Conservation (phyloP, 1,140 invertebrate species). For the Drosophila insularis region DNA sequence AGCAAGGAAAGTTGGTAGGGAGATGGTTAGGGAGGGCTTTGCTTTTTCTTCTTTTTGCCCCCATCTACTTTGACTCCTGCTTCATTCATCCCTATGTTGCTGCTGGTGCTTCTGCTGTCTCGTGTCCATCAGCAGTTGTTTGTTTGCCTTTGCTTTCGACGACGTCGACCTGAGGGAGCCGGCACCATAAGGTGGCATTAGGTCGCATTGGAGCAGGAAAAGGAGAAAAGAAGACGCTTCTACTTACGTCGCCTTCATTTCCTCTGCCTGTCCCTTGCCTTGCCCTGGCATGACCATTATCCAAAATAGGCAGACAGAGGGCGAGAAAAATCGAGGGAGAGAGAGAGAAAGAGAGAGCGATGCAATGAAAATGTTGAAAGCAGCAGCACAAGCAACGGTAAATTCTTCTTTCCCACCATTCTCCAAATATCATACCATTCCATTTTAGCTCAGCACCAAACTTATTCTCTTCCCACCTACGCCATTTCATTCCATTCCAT, state of each 20-base stretch:
- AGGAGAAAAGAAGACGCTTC: slow-evolving; percentile 2
- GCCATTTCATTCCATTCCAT: slow-evolving; percentile 7
- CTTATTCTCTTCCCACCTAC: not conserved
- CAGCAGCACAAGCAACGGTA: slow-evolving; percentile 13
- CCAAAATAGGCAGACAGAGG: slow-evolving; percentile 20
- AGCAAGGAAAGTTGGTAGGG: not conserved
- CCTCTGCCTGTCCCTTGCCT: not conserved
- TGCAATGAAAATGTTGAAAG: slow-evolving; percentile 33
- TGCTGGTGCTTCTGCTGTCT: slow-evolving; percentile 3
- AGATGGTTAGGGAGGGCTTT: not conserved
- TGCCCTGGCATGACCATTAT: slow-evolving; percentile 31
- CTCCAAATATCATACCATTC: not conserved
- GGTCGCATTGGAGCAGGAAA: slow-evolving; percentile 3
- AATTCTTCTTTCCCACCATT: slow-evolving; percentile 14
- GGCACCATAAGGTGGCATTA: slow-evolving; percentile 4
- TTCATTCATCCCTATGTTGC: not conserved
- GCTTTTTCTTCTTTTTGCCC: not conserved
- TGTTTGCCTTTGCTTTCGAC: slow-evolving; percentile 12
- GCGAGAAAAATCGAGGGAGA: not conserved
- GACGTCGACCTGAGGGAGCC: not conserved
- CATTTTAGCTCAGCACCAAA: not conserved
- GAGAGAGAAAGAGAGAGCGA: not conserved
- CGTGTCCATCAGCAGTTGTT: slow-evolving; percentile 25
- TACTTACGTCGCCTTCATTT: not conserved
- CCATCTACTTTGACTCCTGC: slow-evolving; percentile 12